phyloP scores from a whole-genome alignment of 2,888 invertebrate genomes.

The Perdita meconis region DNA sequence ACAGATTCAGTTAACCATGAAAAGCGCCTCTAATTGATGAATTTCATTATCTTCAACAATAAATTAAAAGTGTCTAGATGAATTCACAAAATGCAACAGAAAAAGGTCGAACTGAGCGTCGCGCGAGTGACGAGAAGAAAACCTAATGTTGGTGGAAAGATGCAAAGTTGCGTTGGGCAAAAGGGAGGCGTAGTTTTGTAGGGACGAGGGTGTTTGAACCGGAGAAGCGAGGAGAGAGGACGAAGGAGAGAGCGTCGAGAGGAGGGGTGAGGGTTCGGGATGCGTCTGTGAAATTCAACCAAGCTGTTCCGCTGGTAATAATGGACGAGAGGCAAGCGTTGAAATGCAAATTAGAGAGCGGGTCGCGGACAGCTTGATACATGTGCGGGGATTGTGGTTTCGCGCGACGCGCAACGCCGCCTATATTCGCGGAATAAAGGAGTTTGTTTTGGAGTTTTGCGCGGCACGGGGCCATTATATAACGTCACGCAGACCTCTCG shows the following conservation, averaged over 20 bases:
- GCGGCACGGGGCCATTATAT: conserved; percentile 54
- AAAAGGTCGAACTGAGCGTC: conserved; percentile 1
- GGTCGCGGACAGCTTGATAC: conserved; percentile 83
- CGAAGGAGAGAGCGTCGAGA: conserved; percentile 29
- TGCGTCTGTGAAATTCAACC: conserved; percentile 82
- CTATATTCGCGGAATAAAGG: conserved; percentile 80
- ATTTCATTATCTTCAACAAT: no score
- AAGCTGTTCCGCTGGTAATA: conserved; percentile 83
- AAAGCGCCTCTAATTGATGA: no score
- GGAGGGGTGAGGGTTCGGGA: conserved; percentile 60
- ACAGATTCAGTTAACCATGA: no score
- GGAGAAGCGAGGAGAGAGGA: conserved; percentile 13
- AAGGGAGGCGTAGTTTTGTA: background rate
- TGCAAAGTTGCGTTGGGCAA: conserved; percentile 47
- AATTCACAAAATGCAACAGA: background rate
- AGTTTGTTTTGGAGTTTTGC: conserved; percentile 79
- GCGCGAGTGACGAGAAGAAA: conserved; percentile 2
- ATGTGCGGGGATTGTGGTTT: conserved; percentile 82
- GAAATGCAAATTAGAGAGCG: conserved; percentile 83
- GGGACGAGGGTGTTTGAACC: background rate
- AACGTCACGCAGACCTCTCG: conserved; percentile 61
- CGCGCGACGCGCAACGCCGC: conserved; percentile 78
- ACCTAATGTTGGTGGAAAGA: no score
- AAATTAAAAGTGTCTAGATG: no score
- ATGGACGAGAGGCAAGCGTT: conserved; percentile 83